Base-by-base conservation (phyloP, 2,797 vertebrate genomes). In the Scomberomorus guttatus region DNA sequence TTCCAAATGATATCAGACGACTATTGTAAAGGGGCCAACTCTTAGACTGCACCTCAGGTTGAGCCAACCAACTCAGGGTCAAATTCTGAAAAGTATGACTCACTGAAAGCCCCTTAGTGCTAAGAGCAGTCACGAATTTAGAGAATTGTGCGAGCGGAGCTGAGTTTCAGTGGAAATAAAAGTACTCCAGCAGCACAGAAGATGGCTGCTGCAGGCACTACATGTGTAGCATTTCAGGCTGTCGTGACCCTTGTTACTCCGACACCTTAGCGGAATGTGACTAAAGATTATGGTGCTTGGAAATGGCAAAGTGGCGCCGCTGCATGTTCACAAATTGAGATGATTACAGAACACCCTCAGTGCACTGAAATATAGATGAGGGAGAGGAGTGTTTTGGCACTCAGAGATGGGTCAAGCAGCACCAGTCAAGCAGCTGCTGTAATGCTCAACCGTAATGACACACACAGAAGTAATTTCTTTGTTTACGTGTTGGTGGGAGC, bases 341-440 rank as follows among this genome's bases (percentile, higher is more conserved):
- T 92, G 85, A 90, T 92, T 91, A 87, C 83, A 73, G 80, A 84
- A 78, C 79, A 82, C 62, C 79, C 54, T 80, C 46, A 2, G 79
- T 24, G 70, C 73, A 17, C 57, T 91, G 69, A 88, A 90, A 90
- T 85, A 85, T 78, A 81, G 89, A 91, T 89, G 83, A 91, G 88
- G 80, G 46, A 81, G 72, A 81, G 65, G 74, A 84, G 77, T 80
- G 73, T 87, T 85, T 87, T 83, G 77, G 63, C 77, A 70, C 81
- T 81, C 48, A 25, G 74, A 62, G 80, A 52, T 55, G 77, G 90
- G 84, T 91, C 87, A 75, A 89, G 84, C 70, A 78, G 78, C 80
- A 75, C 46, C 73, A 89, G 77, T 82, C 66, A 86, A 86, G 78
- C 73, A 67, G 77, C 57, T 32, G 25, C 64, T 42, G 69, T 50